Evolutionary conservation across 1,140 invertebrate species (phyloP).

Genomic region (Monochamus saltuarius): DNA sequence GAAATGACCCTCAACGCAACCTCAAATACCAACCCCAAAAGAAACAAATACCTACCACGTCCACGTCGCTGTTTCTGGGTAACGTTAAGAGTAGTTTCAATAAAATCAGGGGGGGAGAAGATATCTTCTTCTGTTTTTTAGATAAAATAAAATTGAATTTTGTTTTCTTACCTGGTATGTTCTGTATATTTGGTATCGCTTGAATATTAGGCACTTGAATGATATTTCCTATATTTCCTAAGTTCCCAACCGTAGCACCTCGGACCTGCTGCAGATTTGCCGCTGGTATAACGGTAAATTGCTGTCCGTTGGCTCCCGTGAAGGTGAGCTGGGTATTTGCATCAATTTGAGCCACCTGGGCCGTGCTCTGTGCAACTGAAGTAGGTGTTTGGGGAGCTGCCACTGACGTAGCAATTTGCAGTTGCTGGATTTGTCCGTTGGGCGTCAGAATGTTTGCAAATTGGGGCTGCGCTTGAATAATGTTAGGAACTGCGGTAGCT

Average conservation of each 20-base stretch:
- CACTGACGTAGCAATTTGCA: constrained; percentile 54
- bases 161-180: constrained; percentile 46
- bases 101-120: no score
- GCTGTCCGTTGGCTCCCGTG: constrained; percentile 67
- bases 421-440: constrained; percentile 81
- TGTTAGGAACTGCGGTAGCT: constrained; percentile 58
- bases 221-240: constrained; percentile 43
- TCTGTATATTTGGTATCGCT: constrained; percentile 50
- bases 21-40: no score
- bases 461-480: constrained; percentile 61
- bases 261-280: constrained; percentile 55
- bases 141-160: no score
- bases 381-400: constrained; percentile 36
- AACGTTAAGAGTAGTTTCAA: no score
- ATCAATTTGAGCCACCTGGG: constrained; percentile 35
- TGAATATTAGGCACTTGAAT: constrained; percentile 52
- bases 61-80: no score
- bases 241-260: constrained; percentile 38
- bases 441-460: constrained; percentile 85
- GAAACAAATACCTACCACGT: no score
- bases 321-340: constrained; percentile 58
- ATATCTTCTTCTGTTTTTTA: no score
- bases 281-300: constrained; percentile 70
- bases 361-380: constrained; percentile 37
- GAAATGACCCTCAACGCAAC: no score